Evolutionary conservation across 2,113 vertebrate genomes (phyloP).

Genomic region (Galeopterus variegatus): DNA sequence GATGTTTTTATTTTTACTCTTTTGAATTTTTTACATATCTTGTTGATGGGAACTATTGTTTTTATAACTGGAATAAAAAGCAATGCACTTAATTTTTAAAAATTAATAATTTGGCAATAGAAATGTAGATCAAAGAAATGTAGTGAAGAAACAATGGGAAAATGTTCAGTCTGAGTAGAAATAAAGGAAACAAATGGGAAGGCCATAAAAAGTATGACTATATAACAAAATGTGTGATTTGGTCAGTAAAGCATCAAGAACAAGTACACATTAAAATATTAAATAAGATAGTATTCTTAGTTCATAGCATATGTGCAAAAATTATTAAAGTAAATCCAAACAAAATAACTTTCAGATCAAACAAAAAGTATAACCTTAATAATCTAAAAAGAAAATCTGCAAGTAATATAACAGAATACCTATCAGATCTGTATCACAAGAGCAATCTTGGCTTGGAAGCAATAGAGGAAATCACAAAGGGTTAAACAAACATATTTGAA

Average conservation of each 20-base stretch:
- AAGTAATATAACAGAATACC: background rate
- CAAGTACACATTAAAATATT: background rate
- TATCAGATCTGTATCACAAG: background rate
- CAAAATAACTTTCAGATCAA: background rate
- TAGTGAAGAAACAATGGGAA: background rate
- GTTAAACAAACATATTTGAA: background rate
- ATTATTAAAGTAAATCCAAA: background rate
- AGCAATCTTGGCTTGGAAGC: background rate
- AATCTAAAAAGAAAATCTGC: background rate
- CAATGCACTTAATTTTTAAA: background rate
- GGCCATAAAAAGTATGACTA: rapidly evolving
- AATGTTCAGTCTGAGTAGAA: background rate
- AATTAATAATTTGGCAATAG: background rate
- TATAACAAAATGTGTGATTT: background rate
- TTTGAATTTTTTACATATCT: background rate
- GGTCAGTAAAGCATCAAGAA: background rate
- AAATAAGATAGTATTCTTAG: background rate
- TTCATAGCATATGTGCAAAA: background rate
- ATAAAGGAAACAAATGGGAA: background rate
- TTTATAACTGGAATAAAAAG: background rate
- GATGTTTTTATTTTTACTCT: background rate
- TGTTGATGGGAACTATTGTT: background rate
- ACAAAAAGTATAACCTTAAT: slow-evolving; percentile 1
- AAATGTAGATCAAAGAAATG: background rate
- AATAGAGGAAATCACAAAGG: background rate